Conservation (phyloP, 2,113 vertebrate species). For the Cephalopterus ornatus region DNA sequence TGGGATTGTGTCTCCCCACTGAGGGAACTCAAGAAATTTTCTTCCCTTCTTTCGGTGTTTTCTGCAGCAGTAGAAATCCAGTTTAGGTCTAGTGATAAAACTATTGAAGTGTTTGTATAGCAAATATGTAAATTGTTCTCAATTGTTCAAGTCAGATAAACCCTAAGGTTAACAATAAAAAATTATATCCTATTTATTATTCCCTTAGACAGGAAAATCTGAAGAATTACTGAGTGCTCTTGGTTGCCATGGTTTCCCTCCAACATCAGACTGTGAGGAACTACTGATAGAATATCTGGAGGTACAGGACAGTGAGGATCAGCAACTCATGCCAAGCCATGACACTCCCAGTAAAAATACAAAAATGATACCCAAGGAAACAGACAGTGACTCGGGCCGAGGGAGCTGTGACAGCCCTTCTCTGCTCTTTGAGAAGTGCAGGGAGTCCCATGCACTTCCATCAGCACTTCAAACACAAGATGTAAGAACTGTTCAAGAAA, state of each 20-base stretch:
- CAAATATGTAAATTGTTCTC: not conserved
- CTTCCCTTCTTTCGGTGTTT: not conserved
- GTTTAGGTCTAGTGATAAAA: not conserved
- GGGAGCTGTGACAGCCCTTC: constrained; percentile 91
- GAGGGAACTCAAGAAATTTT: not conserved
- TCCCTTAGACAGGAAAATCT: constrained; percentile 81
- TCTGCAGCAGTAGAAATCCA: not conserved
- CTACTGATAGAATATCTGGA: constrained; percentile 89
- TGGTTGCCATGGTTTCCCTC: constrained; percentile 85
- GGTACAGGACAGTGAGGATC: constrained; percentile 82
- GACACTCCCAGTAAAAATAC: constrained; percentile 57
- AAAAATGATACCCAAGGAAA: constrained; percentile 70
- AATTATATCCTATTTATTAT: constrained; percentile 45
- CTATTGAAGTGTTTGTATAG: not conserved
- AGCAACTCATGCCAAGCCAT: constrained; percentile 73
- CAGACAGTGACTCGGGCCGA: constrained; percentile 85
- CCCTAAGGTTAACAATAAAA: not conserved
- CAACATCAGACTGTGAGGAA: constrained; percentile 82
- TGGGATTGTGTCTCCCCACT: not conserved
- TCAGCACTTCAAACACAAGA: constrained; percentile 5
- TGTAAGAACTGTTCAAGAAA: constrained; percentile 39
- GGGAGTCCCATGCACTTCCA: not conserved
- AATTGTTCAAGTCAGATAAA: not conserved
- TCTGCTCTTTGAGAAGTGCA: constrained; percentile 80
- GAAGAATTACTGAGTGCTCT: constrained; percentile 85